Evolutionary conservation across 2,888 invertebrate species (phyloP).

Genomic region (Stenurella melanura): DNA sequence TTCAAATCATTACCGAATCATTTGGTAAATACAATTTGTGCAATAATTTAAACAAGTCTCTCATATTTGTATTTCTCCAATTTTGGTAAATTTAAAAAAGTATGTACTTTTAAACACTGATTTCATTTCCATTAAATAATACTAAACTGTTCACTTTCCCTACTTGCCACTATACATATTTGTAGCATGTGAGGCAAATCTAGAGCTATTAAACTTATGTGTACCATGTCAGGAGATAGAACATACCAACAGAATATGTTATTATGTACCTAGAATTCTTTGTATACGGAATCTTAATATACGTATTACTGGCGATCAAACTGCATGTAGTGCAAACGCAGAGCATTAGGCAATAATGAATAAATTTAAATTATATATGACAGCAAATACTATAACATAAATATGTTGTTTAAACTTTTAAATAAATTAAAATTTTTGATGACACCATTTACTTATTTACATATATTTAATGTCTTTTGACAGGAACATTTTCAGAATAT

Average conservation of each 20-base stretch:
- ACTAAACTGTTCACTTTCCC: background rate
- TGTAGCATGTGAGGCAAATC: slow-evolving; percentile 1
- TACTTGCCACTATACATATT: background rate
- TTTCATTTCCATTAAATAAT: background rate
- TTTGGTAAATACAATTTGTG: background rate
- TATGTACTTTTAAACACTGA: background rate
- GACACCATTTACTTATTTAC: too few relatives aligned
- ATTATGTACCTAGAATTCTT: background rate
- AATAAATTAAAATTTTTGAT: too few relatives aligned
- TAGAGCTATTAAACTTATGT: background rate
- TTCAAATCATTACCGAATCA: background rate
- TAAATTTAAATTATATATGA: too few relatives aligned
- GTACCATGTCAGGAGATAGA: background rate
- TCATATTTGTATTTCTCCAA: background rate
- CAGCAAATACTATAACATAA: too few relatives aligned
- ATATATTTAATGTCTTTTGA: too few relatives aligned
- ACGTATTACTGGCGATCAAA: background rate
- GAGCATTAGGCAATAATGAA: too few relatives aligned
- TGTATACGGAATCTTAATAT: background rate
- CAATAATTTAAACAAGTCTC: background rate
- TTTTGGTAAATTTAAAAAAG: background rate
- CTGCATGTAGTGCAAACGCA: background rate
- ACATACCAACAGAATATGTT: background rate
- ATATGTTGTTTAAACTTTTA: too few relatives aligned
- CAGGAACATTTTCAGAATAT: too few relatives aligned